Conservation (phyloP, 2,797 vertebrate genomes). For the Phoxinus dragarum region DNA sequence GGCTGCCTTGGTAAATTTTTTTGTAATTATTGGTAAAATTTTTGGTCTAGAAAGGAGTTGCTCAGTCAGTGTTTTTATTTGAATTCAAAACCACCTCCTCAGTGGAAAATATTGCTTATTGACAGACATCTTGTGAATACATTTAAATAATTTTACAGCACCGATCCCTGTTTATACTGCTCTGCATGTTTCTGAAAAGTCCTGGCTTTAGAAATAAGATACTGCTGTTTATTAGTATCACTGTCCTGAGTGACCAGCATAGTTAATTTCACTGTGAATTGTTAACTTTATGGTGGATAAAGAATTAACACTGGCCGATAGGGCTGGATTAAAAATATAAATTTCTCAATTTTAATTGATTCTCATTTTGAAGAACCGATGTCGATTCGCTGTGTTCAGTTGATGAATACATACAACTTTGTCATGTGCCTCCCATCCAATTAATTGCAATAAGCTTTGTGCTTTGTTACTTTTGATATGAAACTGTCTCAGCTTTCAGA, state of each 20-base stretch:
- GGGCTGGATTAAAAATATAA: not conserved
- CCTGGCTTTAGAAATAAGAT: not conserved
- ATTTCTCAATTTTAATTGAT: not conserved
- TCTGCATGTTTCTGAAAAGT: not conserved
- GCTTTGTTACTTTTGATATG: not conserved
- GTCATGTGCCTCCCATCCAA: not conserved
- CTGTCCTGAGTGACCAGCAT: not conserved
- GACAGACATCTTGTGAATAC: not conserved
- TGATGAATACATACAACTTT: not conserved
- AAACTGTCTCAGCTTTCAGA: not conserved
- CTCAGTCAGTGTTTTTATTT: not conserved
- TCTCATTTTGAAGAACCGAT: not conserved
- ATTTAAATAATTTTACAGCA: not conserved
- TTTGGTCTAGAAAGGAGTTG: not conserved
- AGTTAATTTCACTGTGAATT: not conserved
- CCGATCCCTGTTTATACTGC: not conserved
- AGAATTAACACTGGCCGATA: not conserved
- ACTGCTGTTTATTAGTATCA: not conserved
- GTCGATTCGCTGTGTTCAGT: not conserved
- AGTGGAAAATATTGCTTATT: not conserved
- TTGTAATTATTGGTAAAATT: too few relatives aligned
- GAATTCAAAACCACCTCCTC: not conserved
- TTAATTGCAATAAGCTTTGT: not conserved
- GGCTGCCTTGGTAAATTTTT: not conserved
- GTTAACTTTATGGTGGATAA: not conserved